A percentile compares a stretch with the other conserved stretches of the same genome.
These are phyloP conservation scores for Mesoclemmys tuberculata DNA, from an alignment of 2,113 vertebrate species.

Conservation along the genomic window DNA sequence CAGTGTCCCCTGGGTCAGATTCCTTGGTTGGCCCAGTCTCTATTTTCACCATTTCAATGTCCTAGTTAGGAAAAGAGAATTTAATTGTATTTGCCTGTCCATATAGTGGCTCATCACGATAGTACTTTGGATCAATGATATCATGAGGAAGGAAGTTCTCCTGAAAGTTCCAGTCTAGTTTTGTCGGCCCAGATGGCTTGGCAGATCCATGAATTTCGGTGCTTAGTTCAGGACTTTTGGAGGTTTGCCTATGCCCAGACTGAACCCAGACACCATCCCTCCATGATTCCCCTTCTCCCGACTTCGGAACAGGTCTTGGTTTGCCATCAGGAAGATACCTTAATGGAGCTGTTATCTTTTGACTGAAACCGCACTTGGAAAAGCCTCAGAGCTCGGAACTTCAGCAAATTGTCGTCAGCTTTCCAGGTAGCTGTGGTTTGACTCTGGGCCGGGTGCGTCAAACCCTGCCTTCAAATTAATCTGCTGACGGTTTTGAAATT, in stretches of 20 bases:
- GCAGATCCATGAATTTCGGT: neutral
- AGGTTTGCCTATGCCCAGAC: neutral
- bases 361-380: slow-evolving; percentile 49
- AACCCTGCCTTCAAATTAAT: slow-evolving; percentile 53
- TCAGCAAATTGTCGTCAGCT: slow-evolving; percentile 54
- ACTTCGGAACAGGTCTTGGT: slow-evolving; percentile 36
- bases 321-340: slow-evolving; percentile 50
- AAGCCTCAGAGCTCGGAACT: slow-evolving; percentile 48
- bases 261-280: neutral
- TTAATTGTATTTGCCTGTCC: slow-evolving; percentile 61
- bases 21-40: slow-evolving; percentile 39
- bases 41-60: slow-evolving; percentile 61
- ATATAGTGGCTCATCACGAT: slow-evolving; percentile 19
- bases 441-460: slow-evolving; percentile 49
- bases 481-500: neutral
- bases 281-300: slow-evolving; percentile 15
- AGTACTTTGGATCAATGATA: slow-evolving; percentile 42
- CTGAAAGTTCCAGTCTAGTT: neutral
- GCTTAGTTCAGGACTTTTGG: neutral
- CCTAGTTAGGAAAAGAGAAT: slow-evolving; percentile 30
- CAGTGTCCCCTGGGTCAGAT: slow-evolving; percentile 29
- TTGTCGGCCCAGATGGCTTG: neutral
- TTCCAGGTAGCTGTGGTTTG: slow-evolving; percentile 64
- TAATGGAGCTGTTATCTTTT: slow-evolving; percentile 67
- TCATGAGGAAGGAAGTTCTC: slow-evolving; percentile 9